Percentiles rank a stretch among this genome's conserved stretches.
These are phyloP conservation scores for Pelecanus crispus DNA, from an alignment of 2,113 vertebrate genomes.

Conservation along the genomic window DNA sequence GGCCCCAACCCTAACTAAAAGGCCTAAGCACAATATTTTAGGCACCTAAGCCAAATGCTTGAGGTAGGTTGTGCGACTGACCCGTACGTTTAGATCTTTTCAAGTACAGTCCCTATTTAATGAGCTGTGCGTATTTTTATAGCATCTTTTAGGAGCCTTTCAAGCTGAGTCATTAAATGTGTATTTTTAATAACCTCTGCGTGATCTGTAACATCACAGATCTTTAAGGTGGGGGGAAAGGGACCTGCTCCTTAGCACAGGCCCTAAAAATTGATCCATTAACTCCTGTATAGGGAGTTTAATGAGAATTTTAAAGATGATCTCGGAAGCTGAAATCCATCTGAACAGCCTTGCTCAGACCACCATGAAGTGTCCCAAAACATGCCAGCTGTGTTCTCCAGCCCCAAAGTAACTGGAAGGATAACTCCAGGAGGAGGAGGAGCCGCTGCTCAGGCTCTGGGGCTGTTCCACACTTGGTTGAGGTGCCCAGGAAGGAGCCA, in stretches of 20 bases:
- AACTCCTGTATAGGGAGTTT: neutral
- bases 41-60: neutral
- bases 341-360: neutral
- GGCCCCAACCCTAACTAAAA: neutral
- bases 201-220: neutral
- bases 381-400: neutral
- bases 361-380: neutral
- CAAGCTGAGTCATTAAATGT: constrained; percentile 4
- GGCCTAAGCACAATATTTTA: neutral
- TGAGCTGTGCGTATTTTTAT: constrained; percentile 1
- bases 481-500: neutral
- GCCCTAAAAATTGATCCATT: neutral
- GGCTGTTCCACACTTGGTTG: neutral
- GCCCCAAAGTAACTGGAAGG: too few relatives aligned
- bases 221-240: neutral
- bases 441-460: neutral
- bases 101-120: neutral
- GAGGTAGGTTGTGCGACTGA: neutral
- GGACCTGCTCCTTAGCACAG: neutral
- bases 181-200: constrained; percentile 16
- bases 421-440: neutral
- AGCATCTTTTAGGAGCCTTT: constrained; percentile 22
- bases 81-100: neutral
- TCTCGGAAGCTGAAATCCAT: neutral
- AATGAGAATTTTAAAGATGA: neutral